Evolutionary conservation across 2,888 invertebrate genomes (phyloP), one percentile per base, ranked within the genome.

Genomic region (Melanostoma mellinum): DNA sequence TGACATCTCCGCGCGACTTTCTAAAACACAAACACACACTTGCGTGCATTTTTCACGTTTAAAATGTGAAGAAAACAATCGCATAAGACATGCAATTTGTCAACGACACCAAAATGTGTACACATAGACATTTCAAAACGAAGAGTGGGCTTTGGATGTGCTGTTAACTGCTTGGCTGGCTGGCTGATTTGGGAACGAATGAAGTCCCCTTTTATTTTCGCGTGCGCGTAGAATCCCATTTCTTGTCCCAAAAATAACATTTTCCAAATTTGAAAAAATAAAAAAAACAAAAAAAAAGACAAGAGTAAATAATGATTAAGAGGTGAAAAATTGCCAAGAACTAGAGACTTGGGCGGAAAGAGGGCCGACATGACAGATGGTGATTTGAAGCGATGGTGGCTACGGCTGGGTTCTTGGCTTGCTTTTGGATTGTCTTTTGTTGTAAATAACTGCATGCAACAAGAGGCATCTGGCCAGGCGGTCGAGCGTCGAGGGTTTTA

Each of bases 251-350:
- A 80, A 20, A 80, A 81, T 81, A 76, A 71, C 10, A 50, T 65
- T 71, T 76, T 55, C 69, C 50, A 67, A 81, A 76, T 61, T 67
- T 67, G 20, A 20, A 20, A 20, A 20, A 20, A 20, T 20, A 20
- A 20, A 20, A 20, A 20, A 20, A 20, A 1, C 20, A 48, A 67
- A 46, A 76, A 61, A 53, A 52, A 35, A 8, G 60, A 44, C 20
- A 58, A 35, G 67, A 71, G 20, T 58, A 67, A 72, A 72, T 53
- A 72, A 76, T 67, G 71, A 65, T 76, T 81, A 76, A 72, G 76
- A 76, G 76, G 81, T 81, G 81, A 81, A 81, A 81, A 81, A 81
- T 81, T 76, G 69, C 80, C 65, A 71, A 75, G 20, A 76, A 40
- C 42, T 42, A 30, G 33, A 50, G 46, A 60, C 10, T 6, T 10